Base-by-base conservation (phyloP, 2,888 invertebrate species). In the Microdon myrmicae region DNA sequence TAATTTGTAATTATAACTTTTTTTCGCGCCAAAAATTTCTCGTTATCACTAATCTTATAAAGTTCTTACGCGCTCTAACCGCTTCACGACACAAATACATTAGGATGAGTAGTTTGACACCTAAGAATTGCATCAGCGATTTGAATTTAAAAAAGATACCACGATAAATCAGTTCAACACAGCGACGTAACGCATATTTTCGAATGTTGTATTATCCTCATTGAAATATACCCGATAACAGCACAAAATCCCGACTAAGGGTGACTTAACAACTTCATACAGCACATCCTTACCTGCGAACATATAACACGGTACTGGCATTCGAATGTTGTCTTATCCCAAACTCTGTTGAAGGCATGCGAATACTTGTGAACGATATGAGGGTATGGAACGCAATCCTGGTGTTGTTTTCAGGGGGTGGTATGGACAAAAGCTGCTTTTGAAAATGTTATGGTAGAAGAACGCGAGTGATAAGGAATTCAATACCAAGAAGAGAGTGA, bases 261-360 rank as follows among this genome's bases (percentile, higher is more conserved):
- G 37, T 48, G 38, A 44, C 41, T 47, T 41, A 58, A 56, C 51
- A 56, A 58, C 51, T 58, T 51, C 38, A 64, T 49, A 51, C 44
- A 55, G 53, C 58, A 64, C 64, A 64, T 58, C 64, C 58, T 64
- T 32, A 64, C 41, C 51, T 56, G 56, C 64, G 64, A 64, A 58
- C 64, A 64, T 13, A 64, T 51, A 64, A 64, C 64, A 64, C 64
- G 64, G 56, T 56, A 64, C 64, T 64, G 64, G 51, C 64, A 45
- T 35, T 58, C 25, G 64, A 39, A 37, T 58, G 41, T 64, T 51
- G 56, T 64, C 64, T 64, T 58, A 64, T 64, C 64, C 64, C 32
- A 51, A 34, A 47, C 58, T 58, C 41, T 32, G 20, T 31, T 37
- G 17, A 47, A 38, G 58, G 64, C 37, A 32, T 51, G 56, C 37